Evolutionary conservation across 2,797 vertebrate species (phyloP).

Genomic region (Pseudotriccus pelzelni): DNA sequence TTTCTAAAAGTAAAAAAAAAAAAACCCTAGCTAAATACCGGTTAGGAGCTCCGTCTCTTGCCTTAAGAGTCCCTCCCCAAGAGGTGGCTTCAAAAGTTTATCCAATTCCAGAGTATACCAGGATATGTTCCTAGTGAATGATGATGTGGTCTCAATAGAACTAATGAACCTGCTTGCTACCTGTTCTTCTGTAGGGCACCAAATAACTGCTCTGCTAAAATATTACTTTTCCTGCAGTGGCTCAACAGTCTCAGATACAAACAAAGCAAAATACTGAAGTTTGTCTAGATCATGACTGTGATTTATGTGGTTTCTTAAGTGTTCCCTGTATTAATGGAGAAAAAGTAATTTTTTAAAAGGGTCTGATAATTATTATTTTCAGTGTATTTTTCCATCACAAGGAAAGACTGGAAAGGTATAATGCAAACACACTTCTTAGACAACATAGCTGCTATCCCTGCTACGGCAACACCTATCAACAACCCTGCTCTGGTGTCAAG

Average conservation of each 20-base stretch:
- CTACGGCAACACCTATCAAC: not conserved
- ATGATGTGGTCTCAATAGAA: not conserved
- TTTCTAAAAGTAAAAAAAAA: not conserved
- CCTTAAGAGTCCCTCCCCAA: not conserved
- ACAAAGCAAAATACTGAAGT: not conserved
- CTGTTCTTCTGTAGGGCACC: not conserved
- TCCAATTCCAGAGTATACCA: not conserved
- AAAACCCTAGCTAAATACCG: not conserved
- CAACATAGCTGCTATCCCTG: not conserved
- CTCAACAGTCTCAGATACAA: not conserved
- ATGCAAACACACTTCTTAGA: not conserved
- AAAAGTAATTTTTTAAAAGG: not conserved
- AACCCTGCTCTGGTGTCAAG: not conserved
- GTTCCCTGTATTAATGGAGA: not conserved
- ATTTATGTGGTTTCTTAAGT: not conserved
- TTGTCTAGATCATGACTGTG: not conserved
- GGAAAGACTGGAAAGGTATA: not conserved
- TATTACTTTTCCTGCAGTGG: not conserved
- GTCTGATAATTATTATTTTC: not conserved
- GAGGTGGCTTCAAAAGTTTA: not conserved
- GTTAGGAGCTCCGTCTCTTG: not conserved
- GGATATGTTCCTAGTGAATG: not conserved
- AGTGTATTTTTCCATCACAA: not conserved
- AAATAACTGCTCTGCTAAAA: not conserved
- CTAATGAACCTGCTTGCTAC: not conserved